Conservation (phyloP, 2,113 vertebrate genomes). For the Recurvirostra avosetta region DNA sequence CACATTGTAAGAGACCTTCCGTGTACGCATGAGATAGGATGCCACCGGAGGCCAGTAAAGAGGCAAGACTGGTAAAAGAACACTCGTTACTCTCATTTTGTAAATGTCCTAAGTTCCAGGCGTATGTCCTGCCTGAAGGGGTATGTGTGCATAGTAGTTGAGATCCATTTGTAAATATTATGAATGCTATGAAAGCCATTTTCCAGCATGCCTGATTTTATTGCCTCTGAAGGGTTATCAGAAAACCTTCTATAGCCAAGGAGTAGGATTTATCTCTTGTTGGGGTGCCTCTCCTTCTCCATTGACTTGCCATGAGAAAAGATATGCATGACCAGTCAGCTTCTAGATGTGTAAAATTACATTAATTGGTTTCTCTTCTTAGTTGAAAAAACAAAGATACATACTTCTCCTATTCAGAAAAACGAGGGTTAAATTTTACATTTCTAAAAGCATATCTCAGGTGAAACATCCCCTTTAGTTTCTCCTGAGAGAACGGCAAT, state of each 20-base stretch:
- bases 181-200: no score
- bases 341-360: no score
- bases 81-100: not conserved
- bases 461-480: not conserved
- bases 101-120: not conserved
- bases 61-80: not conserved
- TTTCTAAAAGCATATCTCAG: not conserved
- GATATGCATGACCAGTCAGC: no score
- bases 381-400: not conserved
- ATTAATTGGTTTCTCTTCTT: no score
- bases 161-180: not conserved
- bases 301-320: no score
- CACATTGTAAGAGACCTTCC: not conserved
- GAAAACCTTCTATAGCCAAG: no score
- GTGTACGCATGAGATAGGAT: not conserved
- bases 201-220: no score
- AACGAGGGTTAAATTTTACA: not conserved
- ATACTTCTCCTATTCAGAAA: not conserved
- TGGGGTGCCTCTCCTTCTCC: no score
- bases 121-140: not conserved
- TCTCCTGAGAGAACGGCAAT: not conserved
- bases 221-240: no score
- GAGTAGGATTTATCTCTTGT: no score
- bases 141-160: not conserved
- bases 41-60: not conserved